phyloP scores from a whole-genome alignment of 2,113 vertebrate species.

The Mus spicilegus region DNA sequence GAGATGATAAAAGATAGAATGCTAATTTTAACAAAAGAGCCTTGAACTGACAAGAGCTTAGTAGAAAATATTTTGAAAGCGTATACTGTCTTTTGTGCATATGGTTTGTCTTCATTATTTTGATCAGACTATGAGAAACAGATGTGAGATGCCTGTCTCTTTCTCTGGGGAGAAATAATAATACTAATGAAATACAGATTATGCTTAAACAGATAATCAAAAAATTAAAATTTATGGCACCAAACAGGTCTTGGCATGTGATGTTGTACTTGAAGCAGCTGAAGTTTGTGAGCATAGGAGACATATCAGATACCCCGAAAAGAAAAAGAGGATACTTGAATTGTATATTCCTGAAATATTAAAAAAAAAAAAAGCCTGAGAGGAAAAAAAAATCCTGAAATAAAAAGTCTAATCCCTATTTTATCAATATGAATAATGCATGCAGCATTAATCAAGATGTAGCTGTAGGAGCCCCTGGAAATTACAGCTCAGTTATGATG shows the following conservation, averaged over 20 bases:
- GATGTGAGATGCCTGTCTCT: slow-evolving; percentile 75
- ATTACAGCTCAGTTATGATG: not conserved
- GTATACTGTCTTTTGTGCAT: slow-evolving; percentile 53
- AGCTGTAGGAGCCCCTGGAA: slow-evolving; percentile 38
- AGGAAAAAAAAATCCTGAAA: slow-evolving; percentile 17
- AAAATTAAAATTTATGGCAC: slow-evolving; percentile 79
- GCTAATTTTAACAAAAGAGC: slow-evolving; percentile 54
- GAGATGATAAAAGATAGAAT: slow-evolving; percentile 47
- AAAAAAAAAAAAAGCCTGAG: not conserved
- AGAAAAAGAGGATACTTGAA: not conserved
- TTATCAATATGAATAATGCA: slow-evolving; percentile 39
- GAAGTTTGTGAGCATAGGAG: not conserved
- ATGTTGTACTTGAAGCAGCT: slow-evolving; percentile 52
- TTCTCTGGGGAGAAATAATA: slow-evolving; percentile 79
- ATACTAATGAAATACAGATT: slow-evolving; percentile 82
- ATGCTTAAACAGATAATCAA: slow-evolving; percentile 79
- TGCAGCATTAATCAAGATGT: not conserved
- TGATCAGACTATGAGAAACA: slow-evolving; percentile 79
- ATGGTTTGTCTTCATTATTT: slow-evolving; percentile 75
- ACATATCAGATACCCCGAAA: not conserved
- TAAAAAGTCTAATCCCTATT: not conserved
- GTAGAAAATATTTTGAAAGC: slow-evolving; percentile 71
- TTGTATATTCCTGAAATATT: not conserved
- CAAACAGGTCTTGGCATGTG: slow-evolving; percentile 66
- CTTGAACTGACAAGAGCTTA: slow-evolving; percentile 9